These are phyloP conservation scores for Menura novaehollandiae DNA, from an alignment of 2,113 vertebrate genomes.

Conservation along the genomic window DNA sequence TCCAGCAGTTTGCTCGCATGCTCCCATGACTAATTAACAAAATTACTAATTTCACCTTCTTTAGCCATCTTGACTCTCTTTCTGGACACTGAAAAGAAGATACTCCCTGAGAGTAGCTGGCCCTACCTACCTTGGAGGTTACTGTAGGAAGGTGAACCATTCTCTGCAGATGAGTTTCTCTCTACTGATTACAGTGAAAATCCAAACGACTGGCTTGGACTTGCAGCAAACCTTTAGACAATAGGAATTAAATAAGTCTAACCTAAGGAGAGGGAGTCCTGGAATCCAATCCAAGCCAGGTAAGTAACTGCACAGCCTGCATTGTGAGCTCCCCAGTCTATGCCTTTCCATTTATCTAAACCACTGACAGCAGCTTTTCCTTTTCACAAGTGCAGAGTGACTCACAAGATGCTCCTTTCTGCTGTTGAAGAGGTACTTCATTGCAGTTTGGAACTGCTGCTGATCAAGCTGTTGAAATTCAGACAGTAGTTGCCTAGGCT, in stretches of 20 bases:
- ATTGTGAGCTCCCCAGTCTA: background rate
- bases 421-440: constrained; percentile 71
- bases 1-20: background rate
- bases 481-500: constrained; percentile 69
- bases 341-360: background rate
- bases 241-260: background rate
- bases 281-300: background rate
- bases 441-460: constrained; percentile 69
- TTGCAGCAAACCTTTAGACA: background rate
- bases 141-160: background rate
- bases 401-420: constrained; percentile 69
- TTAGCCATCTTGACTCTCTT: background rate
- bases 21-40: background rate
- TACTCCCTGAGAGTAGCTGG: background rate
- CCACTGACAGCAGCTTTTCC: background rate
- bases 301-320: background rate
- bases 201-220: background rate
- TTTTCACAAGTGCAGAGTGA: background rate
- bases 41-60: background rate
- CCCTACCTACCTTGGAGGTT: background rate
- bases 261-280: background rate
- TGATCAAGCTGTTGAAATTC: constrained; percentile 67
- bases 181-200: background rate
- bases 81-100: background rate
- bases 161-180: background rate